Evolutionary conservation across 2,797 vertebrate species (phyloP), one percentile per base, ranked within the genome.

Genomic region (Pipistrellus nathusii): DNA sequence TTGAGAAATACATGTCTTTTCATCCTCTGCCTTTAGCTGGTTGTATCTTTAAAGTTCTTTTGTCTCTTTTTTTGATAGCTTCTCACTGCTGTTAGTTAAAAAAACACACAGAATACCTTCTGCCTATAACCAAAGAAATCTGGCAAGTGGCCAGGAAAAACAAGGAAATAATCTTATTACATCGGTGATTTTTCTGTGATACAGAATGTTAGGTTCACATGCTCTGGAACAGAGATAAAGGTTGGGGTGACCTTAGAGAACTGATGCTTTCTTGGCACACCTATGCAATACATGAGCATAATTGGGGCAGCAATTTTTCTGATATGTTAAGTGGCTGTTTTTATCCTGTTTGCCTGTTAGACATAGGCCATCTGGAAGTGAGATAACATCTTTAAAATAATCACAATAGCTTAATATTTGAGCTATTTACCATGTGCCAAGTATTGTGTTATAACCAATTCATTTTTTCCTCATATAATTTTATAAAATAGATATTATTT

Each of bases 31-130:
- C 44, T 87, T 94, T 20, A 82, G 57, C 20, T 87, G 23, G 69
- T 57, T 78, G 21, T 90, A 48, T 93, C 92, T 95, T 90, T 66
- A 80, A 90, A 85, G 64, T 57, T 92, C n/a, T 95, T 32, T 62
- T 38, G 1, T 46, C 7, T 85, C 51, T 23, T 93, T 46, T 88
- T 78, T 87, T 69, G 30, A 82, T 57, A 93, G 80, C 77, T 88
- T 78, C 66, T 93, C 27, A 62, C 12, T 68, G 11, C 51, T 64
- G 0, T 73, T 62, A 80, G 25, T 59, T 66, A 81, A 82, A 75
- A 85, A 77, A 95, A 93, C 25, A 62, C 18, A 73, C 14, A 69
- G n/a, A 32, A 59, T 75, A 85, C 38, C 73, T 91, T 62, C 82
- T 94, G 55, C 27, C 20, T 87, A 32, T 46, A 95, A 81, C 85